These are phyloP conservation scores for Momotus momota DNA, from an alignment of 2,797 vertebrate genomes.

Conservation along the genomic window DNA sequence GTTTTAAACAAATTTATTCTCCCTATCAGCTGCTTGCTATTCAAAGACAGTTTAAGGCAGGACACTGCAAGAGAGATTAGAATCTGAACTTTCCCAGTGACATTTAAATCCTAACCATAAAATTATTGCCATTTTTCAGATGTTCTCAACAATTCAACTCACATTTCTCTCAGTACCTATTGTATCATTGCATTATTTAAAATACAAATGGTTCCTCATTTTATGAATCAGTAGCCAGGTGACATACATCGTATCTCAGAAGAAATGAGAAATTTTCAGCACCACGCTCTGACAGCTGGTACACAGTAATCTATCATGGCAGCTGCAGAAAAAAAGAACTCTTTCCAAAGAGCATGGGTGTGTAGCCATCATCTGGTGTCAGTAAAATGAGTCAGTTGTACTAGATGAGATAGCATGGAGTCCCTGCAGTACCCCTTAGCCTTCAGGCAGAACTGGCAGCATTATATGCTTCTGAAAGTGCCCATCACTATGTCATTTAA, in stretches of 20 bases:
- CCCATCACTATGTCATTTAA: neutral
- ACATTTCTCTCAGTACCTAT: neutral
- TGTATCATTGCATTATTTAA: neutral
- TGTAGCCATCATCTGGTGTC: neutral
- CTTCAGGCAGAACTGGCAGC: neutral
- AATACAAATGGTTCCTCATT: neutral
- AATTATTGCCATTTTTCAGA: slow-evolving; percentile 39
- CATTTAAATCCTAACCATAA: slow-evolving; percentile 45
- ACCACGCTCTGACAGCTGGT: neutral
- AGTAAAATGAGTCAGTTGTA: neutral
- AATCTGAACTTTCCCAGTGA: slow-evolving; percentile 52
- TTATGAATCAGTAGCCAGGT: neutral
- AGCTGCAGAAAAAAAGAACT: neutral
- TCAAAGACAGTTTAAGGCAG: slow-evolving; percentile 15
- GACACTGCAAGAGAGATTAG: slow-evolving; percentile 22
- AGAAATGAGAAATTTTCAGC: neutral
- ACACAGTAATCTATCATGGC: neutral
- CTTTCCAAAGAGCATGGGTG: neutral
- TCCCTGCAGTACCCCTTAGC: neutral
- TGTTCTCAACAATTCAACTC: neutral
- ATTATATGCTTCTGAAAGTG: neutral
- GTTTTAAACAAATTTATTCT: slow-evolving; percentile 41
- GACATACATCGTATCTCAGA: neutral
- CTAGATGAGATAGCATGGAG: neutral
- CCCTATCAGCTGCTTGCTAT: slow-evolving; percentile 21